A percentile compares a stretch with the other conserved stretches of the same genome.
Evolutionary conservation across 2,888 invertebrate genomes (phyloP).

Genomic region (Drosophila mimetica): DNA sequence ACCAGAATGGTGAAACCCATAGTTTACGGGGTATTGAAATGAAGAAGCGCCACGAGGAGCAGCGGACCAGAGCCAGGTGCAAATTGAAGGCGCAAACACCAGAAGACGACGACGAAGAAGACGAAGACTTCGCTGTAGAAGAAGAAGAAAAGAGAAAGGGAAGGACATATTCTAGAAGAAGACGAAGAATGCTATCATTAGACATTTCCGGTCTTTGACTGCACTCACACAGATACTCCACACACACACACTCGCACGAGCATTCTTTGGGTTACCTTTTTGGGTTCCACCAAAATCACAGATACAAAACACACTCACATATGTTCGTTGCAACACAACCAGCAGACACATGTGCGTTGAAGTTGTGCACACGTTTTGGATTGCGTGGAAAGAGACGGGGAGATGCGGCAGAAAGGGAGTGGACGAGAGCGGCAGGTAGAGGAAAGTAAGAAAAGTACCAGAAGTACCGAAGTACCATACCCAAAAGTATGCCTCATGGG

Average conservation of each 20-base stretch:
- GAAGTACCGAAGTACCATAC: slow-evolving; percentile 3
- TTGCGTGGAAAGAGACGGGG: neutral
- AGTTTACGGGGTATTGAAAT: slow-evolving; percentile 2
- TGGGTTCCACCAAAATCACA: slow-evolving; percentile 6
- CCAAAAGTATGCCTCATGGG: slow-evolving; percentile 25
- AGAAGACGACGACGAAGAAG: slow-evolving; percentile 2
- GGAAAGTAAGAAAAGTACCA: slow-evolving; percentile 3
- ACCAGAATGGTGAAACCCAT: neutral
- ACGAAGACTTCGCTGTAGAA: neutral
- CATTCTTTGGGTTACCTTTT: slow-evolving; percentile 1
- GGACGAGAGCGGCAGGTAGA: slow-evolving; percentile 12
- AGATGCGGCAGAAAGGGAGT: neutral
- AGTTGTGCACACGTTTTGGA: slow-evolving; percentile 10
- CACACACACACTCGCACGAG: neutral
- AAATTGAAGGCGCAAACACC: slow-evolving; percentile 38
- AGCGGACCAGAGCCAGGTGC: slow-evolving; percentile 42
- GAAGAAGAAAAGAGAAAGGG: neutral
- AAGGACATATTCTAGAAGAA: slow-evolving; percentile 17
- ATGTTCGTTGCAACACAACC: slow-evolving; percentile 23
- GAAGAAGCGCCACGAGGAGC: slow-evolving; percentile 8
- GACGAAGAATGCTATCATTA: slow-evolving; percentile 48
- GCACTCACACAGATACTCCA: slow-evolving; percentile 23
- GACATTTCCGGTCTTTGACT: slow-evolving; percentile 64
- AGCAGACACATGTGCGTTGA: slow-evolving; percentile 12
- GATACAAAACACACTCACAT: slow-evolving; percentile 2